Evolutionary conservation across 2,797 vertebrate genomes (phyloP).

Genomic region (Gephyroberyx darwinii): DNA sequence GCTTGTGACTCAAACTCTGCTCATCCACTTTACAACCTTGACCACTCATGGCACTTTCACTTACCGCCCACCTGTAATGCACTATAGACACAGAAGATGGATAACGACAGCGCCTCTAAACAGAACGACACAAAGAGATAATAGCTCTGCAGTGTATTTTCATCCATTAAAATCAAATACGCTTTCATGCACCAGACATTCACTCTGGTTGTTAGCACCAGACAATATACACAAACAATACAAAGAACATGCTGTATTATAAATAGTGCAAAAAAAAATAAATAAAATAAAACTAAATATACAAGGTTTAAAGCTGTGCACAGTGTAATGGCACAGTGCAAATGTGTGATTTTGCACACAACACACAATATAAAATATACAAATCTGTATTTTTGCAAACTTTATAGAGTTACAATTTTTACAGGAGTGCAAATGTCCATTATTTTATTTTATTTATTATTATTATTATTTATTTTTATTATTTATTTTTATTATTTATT

Average conservation of each 20-base stretch:
- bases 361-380: too few species aligned
- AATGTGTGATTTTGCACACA: too few species aligned
- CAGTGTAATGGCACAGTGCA: too few species aligned
- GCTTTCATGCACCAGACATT: neutral
- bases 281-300: too few species aligned
- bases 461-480: too few species aligned
- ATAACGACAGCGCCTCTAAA: neutral
- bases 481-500: too few species aligned
- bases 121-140: neutral
- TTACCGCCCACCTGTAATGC: neutral
- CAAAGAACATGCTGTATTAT: neutral
- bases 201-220: neutral
- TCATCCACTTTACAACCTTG: slow-evolving; percentile 29
- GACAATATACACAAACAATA: neutral
- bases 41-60: neutral
- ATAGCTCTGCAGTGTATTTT: neutral
- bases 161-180: neutral
- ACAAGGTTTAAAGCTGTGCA: too few species aligned
- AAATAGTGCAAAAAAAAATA: neutral
- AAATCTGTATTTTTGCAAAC: too few species aligned
- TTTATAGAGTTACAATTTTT: too few species aligned
- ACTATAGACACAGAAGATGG: neutral
- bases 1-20: slow-evolving; percentile 65
- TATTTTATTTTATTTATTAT: too few species aligned
- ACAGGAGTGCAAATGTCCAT: too few species aligned